Conservation (phyloP, 2,797 vertebrate species). For the Enoplosus armatus region DNA sequence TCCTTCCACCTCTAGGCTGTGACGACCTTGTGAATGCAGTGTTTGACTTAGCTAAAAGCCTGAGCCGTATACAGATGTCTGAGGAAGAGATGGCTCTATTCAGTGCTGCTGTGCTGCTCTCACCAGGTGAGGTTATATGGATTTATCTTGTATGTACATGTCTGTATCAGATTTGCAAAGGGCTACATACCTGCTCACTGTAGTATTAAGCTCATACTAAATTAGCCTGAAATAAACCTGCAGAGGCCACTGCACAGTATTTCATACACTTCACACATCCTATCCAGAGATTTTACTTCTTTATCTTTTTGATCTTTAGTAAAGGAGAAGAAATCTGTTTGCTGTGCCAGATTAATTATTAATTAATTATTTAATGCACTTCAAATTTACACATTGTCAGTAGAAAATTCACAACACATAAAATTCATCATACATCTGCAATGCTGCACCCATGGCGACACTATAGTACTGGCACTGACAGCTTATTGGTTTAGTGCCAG, state of each 20-base stretch:
- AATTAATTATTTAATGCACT: no score
- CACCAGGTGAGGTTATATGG: conserved; percentile 84
- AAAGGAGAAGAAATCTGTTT: background rate
- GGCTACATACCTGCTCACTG: background rate
- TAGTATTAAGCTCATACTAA: background rate
- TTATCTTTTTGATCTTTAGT: no score
- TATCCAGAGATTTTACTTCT: background rate
- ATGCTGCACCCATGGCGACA: background rate
- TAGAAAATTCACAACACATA: background rate
- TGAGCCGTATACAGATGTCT: conserved; percentile 90
- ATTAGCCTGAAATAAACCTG: background rate
- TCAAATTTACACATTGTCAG: background rate
- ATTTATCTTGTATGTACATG: background rate
- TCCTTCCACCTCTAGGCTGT: conserved; percentile 84
- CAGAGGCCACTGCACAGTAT: background rate
- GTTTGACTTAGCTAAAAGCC: conserved; percentile 90
- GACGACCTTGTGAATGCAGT: conserved; percentile 90
- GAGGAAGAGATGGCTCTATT: conserved; percentile 94
- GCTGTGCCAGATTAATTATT: no score
- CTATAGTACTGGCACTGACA: background rate
- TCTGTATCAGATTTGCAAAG: background rate
- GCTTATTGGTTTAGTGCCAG: background rate
- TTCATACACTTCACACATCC: background rate
- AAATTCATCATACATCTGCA: background rate
- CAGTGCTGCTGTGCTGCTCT: conserved; percentile 90